A percentile compares a stretch with the other conserved stretches of the same genome.
These are phyloP conservation scores for Engystomops pustulosus DNA, from an alignment of 2,113 vertebrate species.

Conservation along the genomic window DNA sequence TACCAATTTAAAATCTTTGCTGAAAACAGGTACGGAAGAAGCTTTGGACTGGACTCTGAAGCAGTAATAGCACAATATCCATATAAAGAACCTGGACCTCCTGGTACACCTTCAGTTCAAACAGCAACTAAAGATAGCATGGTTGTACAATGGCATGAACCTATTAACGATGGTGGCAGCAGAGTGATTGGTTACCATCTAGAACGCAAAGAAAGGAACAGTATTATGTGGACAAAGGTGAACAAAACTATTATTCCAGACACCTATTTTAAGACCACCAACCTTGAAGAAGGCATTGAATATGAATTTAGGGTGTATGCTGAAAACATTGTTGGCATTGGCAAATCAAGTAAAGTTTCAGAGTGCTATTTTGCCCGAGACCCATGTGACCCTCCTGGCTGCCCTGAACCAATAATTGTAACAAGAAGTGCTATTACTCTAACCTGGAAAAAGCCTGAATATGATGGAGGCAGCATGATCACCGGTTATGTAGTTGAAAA, in stretches of 20 bases:
- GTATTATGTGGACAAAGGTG: slow-evolving; percentile 94
- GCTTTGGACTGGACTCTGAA: slow-evolving; percentile 90
- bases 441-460: slow-evolving; percentile 93
- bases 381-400: slow-evolving; percentile 93
- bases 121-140: slow-evolving; percentile 89
- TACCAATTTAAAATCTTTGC: slow-evolving; percentile 98
- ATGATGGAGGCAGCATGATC: slow-evolving; percentile 95
- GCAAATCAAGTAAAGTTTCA: slow-evolving; percentile 93
- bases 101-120: slow-evolving; percentile 91
- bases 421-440: slow-evolving; percentile 90
- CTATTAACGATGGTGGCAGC: slow-evolving; percentile 92
- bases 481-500: slow-evolving; percentile 96
- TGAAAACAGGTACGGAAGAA: slow-evolving; percentile 95
- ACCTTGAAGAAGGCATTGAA: slow-evolving; percentile 93
- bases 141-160: slow-evolving; percentile 94
- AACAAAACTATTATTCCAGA: slow-evolving; percentile 94
- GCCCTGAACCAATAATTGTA: slow-evolving; percentile 89
- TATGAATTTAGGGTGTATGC: slow-evolving; percentile 96
- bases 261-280: slow-evolving; percentile 87
- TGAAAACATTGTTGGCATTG: slow-evolving; percentile 96
- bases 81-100: slow-evolving; percentile 95
- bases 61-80: slow-evolving; percentile 91
- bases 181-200: slow-evolving; percentile 92
- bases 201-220: slow-evolving; percentile 96
- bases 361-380: slow-evolving; percentile 94